Conservation (phyloP, 2,888 invertebrate species). For the Cheilosia urbana region DNA sequence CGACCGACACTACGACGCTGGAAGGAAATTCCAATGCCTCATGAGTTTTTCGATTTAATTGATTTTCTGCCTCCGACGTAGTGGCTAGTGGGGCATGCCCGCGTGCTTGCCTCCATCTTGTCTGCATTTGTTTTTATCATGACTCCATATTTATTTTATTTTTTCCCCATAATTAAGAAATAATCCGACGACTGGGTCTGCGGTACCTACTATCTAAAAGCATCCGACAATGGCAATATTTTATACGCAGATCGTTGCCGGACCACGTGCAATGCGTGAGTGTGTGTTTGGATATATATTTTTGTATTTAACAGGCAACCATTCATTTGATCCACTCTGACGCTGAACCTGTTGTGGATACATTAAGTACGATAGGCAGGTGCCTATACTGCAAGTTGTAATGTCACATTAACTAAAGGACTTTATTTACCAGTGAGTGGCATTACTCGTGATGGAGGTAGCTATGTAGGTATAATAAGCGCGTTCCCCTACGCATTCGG, state of each 20-base stretch:
- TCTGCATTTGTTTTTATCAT: conserved; percentile 18
- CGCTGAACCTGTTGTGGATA: conserved; percentile 35
- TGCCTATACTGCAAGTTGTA: conserved; percentile 11
- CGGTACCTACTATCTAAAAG: conserved; percentile 47
- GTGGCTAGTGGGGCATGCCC: neutral
- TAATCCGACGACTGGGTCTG: conserved; percentile 49
- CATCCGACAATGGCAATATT: conserved; percentile 51
- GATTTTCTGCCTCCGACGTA: conserved; percentile 33
- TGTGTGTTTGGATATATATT: conserved; percentile 1
- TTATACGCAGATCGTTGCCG: conserved; percentile 3
- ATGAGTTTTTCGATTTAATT: conserved; percentile 59
- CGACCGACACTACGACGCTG: neutral
- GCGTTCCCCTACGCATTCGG: no score
- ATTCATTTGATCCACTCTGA: conserved; percentile 11
- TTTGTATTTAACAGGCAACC: neutral
- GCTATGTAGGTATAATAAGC: neutral
- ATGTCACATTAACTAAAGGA: conserved; percentile 52
- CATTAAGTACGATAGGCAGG: conserved; percentile 6
- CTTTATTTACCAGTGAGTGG: conserved; percentile 51
- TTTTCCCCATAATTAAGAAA: conserved; percentile 71
- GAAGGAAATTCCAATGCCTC: conserved; percentile 49
- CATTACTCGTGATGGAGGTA: neutral
- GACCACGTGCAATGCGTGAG: neutral
- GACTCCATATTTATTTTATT: conserved; percentile 50
- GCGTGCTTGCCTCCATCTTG: conserved; percentile 29